Conservation (phyloP, 2,113 vertebrate genomes). For the Xiphophorus hellerii region DNA sequence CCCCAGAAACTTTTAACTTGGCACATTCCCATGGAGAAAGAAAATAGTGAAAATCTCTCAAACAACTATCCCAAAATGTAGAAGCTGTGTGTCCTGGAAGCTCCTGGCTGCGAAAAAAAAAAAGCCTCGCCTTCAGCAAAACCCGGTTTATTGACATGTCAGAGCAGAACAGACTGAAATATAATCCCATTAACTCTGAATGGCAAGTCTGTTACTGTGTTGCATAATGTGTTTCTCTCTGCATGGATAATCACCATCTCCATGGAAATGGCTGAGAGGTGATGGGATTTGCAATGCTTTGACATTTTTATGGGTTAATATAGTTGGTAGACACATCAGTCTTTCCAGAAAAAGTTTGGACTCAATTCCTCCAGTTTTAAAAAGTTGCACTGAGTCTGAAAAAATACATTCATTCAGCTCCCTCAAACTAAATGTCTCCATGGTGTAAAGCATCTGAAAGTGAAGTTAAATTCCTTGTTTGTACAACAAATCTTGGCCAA, state of each 20-base stretch:
- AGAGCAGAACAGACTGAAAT: constrained; percentile 59
- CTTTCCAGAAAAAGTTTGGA: not conserved
- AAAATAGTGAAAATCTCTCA: constrained; percentile 22
- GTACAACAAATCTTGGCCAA: not conserved
- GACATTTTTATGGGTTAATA: constrained; percentile 68
- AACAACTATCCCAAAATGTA: constrained; percentile 22
- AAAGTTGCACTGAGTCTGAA: constrained; percentile 4
- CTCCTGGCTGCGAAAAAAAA: constrained; percentile 22
- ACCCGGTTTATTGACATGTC: constrained; percentile 52
- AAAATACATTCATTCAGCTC: not conserved
- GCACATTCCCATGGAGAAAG: not conserved
- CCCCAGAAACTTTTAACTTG: not conserved
- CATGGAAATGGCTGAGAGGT: constrained; percentile 56
- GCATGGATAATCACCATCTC: constrained; percentile 64
- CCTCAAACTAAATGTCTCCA: not conserved
- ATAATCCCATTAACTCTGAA: constrained; percentile 75
- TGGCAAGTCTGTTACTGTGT: constrained; percentile 66
- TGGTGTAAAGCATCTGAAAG: not conserved
- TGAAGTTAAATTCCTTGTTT: not conserved
- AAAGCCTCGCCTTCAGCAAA: constrained; percentile 41
- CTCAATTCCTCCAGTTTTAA: constrained; percentile 14
- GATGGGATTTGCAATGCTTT: constrained; percentile 59
- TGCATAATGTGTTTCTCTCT: constrained; percentile 68
- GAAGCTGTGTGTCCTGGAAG: constrained; percentile 19
- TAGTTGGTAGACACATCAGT: constrained; percentile 29